phyloP scores from a whole-genome alignment of 2,797 vertebrate genomes.

The Schizopygopsis pylzovi region DNA sequence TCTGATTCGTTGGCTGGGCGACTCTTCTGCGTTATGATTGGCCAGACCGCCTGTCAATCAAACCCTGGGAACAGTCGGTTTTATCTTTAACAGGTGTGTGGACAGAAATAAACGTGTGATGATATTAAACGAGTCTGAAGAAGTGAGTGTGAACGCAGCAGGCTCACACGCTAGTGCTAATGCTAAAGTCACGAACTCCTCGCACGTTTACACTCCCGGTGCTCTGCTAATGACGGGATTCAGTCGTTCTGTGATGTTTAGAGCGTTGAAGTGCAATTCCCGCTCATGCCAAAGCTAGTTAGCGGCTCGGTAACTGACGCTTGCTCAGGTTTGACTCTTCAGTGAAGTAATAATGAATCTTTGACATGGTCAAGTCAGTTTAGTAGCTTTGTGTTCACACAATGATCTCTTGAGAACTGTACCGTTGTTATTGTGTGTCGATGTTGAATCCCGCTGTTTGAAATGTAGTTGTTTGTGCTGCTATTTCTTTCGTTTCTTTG shows the following conservation, averaged over 20 bases:
- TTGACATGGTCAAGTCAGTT: neutral
- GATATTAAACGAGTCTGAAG: neutral
- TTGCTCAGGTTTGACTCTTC: neutral
- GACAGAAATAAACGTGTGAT: neutral
- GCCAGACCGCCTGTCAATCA: too few species aligned
- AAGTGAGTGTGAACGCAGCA: neutral
- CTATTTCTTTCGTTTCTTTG: neutral
- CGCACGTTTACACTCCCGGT: neutral
- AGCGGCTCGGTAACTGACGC: neutral
- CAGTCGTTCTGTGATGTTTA: neutral
- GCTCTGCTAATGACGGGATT: neutral
- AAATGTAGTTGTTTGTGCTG: constrained; percentile 19
- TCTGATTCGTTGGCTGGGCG: too few species aligned
- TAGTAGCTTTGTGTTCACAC: neutral
- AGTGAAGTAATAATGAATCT: neutral
- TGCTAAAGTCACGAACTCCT: neutral
- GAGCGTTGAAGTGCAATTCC: neutral
- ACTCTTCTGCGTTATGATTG: too few species aligned
- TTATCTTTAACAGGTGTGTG: too few species aligned
- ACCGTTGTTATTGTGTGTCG: neutral
- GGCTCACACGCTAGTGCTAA: neutral
- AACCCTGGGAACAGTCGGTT: too few species aligned
- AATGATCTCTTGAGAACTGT: neutral
- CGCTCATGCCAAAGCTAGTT: neutral
- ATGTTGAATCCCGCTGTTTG: neutral